Percentiles rank a stretch among this genome's conserved stretches.
phyloP scores from a whole-genome alignment of 2,888 invertebrate species.

The Lasioglossum calceatum region DNA sequence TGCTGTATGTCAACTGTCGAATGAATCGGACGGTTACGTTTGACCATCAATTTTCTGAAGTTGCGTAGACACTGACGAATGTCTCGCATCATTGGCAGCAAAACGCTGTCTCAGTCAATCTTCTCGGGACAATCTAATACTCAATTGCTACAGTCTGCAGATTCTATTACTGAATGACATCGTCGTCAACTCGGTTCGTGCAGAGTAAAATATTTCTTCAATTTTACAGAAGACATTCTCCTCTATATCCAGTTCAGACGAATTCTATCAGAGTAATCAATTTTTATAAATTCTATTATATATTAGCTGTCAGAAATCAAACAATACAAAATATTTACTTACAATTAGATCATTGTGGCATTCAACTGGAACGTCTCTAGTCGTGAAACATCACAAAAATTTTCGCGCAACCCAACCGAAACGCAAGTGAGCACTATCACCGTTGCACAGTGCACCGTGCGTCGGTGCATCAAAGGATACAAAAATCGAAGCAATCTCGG shows the following conservation, averaged over 20 bases:
- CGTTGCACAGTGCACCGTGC: background rate
- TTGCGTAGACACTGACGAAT: background rate
- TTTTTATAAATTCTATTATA: too few species aligned
- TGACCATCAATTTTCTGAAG: slow-evolving; percentile 2
- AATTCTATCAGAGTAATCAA: too few species aligned
- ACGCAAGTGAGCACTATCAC: background rate
- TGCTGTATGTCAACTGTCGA: background rate
- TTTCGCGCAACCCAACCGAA: background rate
- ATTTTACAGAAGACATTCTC: background rate
- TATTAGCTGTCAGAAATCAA: background rate
- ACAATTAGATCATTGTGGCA: background rate
- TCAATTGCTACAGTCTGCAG: background rate
- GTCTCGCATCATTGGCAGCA: background rate
- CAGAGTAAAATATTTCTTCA: background rate
- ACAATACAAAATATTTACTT: background rate
- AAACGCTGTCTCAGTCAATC: background rate
- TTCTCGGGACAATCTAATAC: slow-evolving; percentile 2
- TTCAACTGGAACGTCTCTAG: background rate
- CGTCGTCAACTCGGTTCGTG: background rate
- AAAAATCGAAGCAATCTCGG: background rate
- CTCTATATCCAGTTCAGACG: too few species aligned
- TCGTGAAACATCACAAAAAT: background rate
- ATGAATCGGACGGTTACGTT: background rate
- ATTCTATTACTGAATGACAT: background rate
- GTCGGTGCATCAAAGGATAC: background rate